phyloP scores from a whole-genome alignment of 2,797 vertebrate species.

The Clarias fuscus region DNA sequence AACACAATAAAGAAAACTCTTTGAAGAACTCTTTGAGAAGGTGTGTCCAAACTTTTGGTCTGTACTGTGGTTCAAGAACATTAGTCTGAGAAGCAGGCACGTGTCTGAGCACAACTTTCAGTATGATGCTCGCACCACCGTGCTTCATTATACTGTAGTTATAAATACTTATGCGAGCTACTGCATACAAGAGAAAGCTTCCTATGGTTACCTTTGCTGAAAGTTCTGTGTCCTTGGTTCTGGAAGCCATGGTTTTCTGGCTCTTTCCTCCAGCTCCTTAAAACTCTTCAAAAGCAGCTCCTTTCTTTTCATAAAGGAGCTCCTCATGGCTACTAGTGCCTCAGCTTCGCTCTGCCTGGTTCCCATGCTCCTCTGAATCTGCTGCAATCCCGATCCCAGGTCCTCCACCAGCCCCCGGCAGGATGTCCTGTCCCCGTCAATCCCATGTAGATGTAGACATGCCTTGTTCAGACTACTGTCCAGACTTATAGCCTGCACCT shows the following conservation, averaged over 20 bases:
- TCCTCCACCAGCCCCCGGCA: constrained; percentile 74
- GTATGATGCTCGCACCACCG: neutral
- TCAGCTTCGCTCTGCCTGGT: constrained; percentile 84
- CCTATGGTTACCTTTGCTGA: constrained; percentile 83
- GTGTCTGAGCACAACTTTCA: neutral
- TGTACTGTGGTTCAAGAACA: neutral
- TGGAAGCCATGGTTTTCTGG: constrained; percentile 72
- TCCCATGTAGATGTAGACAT: constrained; percentile 80
- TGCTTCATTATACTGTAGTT: neutral
- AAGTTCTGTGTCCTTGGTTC: constrained; percentile 83
- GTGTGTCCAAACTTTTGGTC: no score
- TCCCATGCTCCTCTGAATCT: constrained; percentile 82
- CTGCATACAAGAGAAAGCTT: neutral
- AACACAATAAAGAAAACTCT: no score
- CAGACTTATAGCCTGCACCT: constrained; percentile 79
- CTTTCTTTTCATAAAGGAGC: constrained; percentile 81
- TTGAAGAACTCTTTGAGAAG: no score
- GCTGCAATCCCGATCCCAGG: constrained; percentile 72
- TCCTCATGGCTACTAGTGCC: constrained; percentile 78
- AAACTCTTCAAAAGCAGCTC: constrained; percentile 84
- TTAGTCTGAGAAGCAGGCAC: neutral
- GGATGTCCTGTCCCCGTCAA: constrained; percentile 70
- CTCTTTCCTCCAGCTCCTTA: constrained; percentile 82
- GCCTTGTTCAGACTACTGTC: constrained; percentile 87
- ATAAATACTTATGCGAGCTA: neutral